These are phyloP conservation scores for Eubucco bourcierii DNA, from an alignment of 2,113 vertebrate genomes.

Conservation along the genomic window DNA sequence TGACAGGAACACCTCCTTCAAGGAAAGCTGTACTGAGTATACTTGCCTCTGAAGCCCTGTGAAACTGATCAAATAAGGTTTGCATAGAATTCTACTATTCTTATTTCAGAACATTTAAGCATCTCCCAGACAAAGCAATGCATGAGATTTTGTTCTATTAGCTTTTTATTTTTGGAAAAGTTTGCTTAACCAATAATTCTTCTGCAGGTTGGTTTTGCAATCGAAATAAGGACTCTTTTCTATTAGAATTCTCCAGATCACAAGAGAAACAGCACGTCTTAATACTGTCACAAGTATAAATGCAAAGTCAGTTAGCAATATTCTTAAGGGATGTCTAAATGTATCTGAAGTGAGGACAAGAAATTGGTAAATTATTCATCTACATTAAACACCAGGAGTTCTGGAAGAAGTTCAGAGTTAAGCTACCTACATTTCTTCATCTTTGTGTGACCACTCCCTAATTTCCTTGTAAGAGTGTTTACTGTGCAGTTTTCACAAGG, in stretches of 20 bases:
- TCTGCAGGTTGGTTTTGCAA: neutral
- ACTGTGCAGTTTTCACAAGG: neutral
- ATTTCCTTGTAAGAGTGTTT: neutral
- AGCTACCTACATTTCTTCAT: neutral
- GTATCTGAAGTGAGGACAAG: neutral
- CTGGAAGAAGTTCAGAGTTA: neutral
- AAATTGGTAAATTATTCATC: neutral
- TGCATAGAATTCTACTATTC: neutral
- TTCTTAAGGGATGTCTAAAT: neutral
- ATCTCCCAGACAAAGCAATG: neutral
- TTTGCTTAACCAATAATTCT: neutral
- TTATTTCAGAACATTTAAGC: neutral
- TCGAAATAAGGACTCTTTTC: neutral
- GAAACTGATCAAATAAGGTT: neutral
- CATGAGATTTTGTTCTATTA: neutral
- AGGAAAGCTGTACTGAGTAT: neutral
- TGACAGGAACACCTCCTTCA: neutral
- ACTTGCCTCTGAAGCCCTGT: neutral
- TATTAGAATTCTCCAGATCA: neutral
- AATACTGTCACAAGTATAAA: neutral
- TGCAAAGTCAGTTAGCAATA: neutral
- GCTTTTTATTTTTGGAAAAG: neutral
- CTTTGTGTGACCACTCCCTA: neutral
- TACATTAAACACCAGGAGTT: neutral
- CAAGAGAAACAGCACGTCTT: neutral